Percentiles rank a stretch among this genome's conserved stretches.
phyloP scores from a whole-genome alignment of 2,888 invertebrate genomes.

The Amiota mariae region DNA sequence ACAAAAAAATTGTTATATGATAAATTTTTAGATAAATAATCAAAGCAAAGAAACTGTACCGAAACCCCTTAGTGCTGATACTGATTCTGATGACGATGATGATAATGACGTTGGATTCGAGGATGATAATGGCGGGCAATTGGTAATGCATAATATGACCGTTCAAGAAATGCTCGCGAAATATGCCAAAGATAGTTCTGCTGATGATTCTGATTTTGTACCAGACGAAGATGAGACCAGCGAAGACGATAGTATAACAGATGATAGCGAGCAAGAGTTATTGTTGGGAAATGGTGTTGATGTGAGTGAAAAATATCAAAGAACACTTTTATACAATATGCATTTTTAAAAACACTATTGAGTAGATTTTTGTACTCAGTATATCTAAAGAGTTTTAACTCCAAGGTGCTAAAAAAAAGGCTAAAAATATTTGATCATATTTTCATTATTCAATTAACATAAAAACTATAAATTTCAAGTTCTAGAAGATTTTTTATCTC shows the following conservation, averaged over 20 bases:
- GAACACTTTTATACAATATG: too few relatives aligned
- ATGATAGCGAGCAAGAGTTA: constrained; percentile 29
- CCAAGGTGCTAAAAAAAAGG: too few relatives aligned
- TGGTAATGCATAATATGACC: constrained; percentile 54
- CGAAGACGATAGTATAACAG: constrained; percentile 30
- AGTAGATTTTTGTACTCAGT: too few relatives aligned
- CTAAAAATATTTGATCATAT: too few relatives aligned
- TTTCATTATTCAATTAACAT: too few relatives aligned
- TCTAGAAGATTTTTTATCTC: too few relatives aligned
- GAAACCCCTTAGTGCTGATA: not conserved
- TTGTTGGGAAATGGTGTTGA: constrained; percentile 30
- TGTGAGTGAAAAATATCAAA: constrained; percentile 34
- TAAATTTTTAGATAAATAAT: not conserved
- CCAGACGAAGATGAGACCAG: constrained; percentile 53
- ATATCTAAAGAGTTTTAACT: too few relatives aligned
- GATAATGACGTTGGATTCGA: constrained; percentile 6
- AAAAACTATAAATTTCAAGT: too few relatives aligned
- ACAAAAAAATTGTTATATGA: too few relatives aligned
- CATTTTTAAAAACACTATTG: too few relatives aligned
- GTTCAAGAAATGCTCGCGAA: constrained; percentile 63
- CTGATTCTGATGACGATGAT: not conserved
- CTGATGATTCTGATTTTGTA: constrained; percentile 67
- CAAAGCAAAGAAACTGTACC: not conserved
- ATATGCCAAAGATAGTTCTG: constrained; percentile 62
- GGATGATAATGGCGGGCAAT: constrained; percentile 49